Percentiles rank a stretch among this genome's conserved stretches.
These are phyloP conservation scores for Nasua narica DNA, from an alignment of 2,797 vertebrate genomes.

Conservation along the genomic window DNA sequence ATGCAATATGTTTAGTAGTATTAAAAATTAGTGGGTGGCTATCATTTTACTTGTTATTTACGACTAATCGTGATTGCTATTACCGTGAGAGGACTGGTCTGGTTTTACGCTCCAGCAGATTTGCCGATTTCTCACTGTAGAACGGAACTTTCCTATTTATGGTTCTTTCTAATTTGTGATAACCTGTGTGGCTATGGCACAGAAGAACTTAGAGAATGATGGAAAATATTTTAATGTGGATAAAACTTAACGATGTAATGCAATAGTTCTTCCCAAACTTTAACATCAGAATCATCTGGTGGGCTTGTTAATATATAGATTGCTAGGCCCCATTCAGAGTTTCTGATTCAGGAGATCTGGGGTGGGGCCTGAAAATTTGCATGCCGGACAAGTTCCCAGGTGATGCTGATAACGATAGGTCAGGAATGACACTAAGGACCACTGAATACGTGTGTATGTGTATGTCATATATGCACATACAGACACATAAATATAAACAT, in stretches of 20 bases:
- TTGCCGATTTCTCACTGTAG: slow-evolving; percentile 3
- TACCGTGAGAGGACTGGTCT: neutral
- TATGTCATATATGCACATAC: accelerated
- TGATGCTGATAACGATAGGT: neutral
- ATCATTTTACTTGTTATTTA: neutral
- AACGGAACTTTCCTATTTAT: neutral
- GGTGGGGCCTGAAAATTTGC: neutral
- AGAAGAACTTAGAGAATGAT: neutral
- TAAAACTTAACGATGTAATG: neutral
- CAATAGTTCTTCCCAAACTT: neutral
- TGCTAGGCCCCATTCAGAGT: neutral
- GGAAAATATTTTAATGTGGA: neutral
- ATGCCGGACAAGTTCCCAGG: neutral
- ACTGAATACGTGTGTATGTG: neutral
- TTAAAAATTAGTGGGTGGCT: neutral
- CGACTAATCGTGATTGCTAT: neutral
- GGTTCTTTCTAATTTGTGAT: slow-evolving; percentile 5
- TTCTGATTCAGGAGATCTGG: neutral
- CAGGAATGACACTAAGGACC: neutral
- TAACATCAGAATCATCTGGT: neutral
- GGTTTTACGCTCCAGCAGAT: neutral
- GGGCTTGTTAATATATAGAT: neutral
- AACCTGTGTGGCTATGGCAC: neutral
- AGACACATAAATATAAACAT: neutral
- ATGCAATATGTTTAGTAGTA: neutral